Base-by-base conservation (phyloP, 2,113 vertebrate genomes). In the Microcebus lehilahytsara region DNA sequence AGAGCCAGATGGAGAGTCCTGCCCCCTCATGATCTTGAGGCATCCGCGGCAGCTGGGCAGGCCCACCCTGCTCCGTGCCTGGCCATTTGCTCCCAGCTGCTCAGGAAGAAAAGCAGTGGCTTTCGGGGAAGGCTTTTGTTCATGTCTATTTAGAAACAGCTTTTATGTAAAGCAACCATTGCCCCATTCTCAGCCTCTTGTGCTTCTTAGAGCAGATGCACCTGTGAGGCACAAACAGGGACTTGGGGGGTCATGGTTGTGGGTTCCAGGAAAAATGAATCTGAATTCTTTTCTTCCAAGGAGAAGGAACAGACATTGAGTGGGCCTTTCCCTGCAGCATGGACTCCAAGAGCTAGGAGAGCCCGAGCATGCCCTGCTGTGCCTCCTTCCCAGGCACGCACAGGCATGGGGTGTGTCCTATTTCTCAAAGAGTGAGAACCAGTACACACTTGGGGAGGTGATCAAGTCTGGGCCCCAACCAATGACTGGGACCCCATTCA, bases 101-200 rank as follows among this genome's bases (percentile, higher is more conserved):
- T 40, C 53, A 83, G 46, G 67, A 86, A 83, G n/a, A 94, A 87
- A 94, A 20, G 25, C 14, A n/a, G 14, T n/a, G 56, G 2, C 25
- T 37, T 81, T 81, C 64, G 2, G 37, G 34, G 72, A 95, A 77
- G 32, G 27, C 3, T n/a, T 79, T n/a, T 25, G 53, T 22, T 4
- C 71, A 56, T 23, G 30, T 84, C 86, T 60, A 75, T 72, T 78
- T 74, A 92, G 69, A 78, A 95, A 92, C 3, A 89, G 62, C 4
- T 80, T 89, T 64, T 40, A 22, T 13, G 34, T 20, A 37, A 81
- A 85, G 51, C 60, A 58, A 30, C 17, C 19, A 71, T 3, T 9
- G 23, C 1, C 19, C 20, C 20, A 5, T 80, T 88, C 72, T 72
- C 58, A n/a, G 14, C 6, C 46, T 9, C 0, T 2, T 37, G 56